Conservation (phyloP, 1,140 invertebrate species). For the Drosophila kanapiae region DNA sequence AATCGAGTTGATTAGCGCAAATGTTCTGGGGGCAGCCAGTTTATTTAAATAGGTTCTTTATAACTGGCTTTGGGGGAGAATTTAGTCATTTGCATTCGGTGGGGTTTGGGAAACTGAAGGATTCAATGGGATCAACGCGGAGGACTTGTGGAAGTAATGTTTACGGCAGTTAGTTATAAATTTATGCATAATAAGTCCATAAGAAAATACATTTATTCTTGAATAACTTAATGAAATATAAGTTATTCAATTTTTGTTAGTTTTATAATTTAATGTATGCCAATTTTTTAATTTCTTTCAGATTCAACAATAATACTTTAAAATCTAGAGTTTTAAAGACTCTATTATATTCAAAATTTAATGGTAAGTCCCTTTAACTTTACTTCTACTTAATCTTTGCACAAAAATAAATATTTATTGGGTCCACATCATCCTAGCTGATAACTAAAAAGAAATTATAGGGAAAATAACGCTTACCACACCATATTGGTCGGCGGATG, state of each 20-base stretch:
- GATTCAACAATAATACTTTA: background rate
- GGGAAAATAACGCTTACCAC: conserved; percentile 11
- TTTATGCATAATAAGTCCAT: too few relatives aligned
- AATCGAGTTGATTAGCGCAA: conserved; percentile 75
- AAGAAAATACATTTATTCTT: too few relatives aligned
- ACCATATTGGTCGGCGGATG: conserved; percentile 6
- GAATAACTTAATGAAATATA: too few relatives aligned
- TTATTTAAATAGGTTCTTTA: conserved; percentile 48
- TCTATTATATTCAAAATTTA: background rate
- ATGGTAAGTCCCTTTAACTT: background rate
- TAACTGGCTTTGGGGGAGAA: conserved; percentile 10
- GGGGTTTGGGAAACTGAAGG: conserved; percentile 3
- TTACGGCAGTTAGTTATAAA: too few relatives aligned
- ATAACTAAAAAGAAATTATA: background rate
- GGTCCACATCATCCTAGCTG: background rate
- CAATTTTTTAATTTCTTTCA: background rate
- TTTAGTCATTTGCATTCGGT: conserved; percentile 7
- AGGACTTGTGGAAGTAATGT: background rate
- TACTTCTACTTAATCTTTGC: too few relatives aligned
- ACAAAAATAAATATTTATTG: conserved; percentile 7
- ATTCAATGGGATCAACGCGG: background rate
- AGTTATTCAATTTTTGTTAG: too few relatives aligned
- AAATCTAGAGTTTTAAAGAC: background rate
- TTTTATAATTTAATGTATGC: background rate
- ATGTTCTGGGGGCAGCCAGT: conserved; percentile 37